phyloP scores from a whole-genome alignment of 1,140 invertebrate species.

The Calephelis nemesis region DNA sequence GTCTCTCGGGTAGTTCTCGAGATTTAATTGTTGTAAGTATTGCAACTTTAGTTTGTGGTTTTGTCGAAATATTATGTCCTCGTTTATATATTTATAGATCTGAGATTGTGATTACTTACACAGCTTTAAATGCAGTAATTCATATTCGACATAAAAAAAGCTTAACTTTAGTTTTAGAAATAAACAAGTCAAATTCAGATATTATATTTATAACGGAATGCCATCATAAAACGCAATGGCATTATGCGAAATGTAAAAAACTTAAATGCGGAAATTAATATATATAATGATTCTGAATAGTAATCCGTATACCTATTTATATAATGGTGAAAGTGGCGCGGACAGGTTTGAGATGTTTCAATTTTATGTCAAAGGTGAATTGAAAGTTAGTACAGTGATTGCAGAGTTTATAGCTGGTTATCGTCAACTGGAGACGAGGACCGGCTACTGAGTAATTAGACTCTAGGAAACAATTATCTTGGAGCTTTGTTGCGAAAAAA shows the following conservation, averaged over 20 bases:
- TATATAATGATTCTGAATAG: slow-evolving; percentile 12
- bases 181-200: background rate
- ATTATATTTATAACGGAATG: background rate
- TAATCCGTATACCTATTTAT: slow-evolving; percentile 8
- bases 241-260: slow-evolving; percentile 1
- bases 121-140: too few species aligned
- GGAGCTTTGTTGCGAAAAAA: slow-evolving; percentile 9
- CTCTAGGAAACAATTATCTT: slow-evolving; percentile 10
- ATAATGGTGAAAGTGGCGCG: slow-evolving; percentile 6
- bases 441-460: slow-evolving; percentile 11
- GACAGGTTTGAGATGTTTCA: slow-evolving; percentile 12
- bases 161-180: background rate
- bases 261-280: slow-evolving; percentile 11
- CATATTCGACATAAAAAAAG: too few species aligned
- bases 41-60: too few species aligned
- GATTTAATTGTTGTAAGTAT: too few species aligned
- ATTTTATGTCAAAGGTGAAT: slow-evolving; percentile 18
- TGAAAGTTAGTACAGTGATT: slow-evolving; percentile 8
- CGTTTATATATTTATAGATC: too few species aligned
- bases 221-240: background rate
- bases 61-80: too few species aligned
- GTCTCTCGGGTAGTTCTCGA: too few species aligned
- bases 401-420: slow-evolving; percentile 8
- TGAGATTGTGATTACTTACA: too few species aligned
- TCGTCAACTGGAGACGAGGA: background rate